These are phyloP conservation scores for Ophion costatus DNA, from an alignment of 2,888 invertebrate species.

Conservation along the genomic window DNA sequence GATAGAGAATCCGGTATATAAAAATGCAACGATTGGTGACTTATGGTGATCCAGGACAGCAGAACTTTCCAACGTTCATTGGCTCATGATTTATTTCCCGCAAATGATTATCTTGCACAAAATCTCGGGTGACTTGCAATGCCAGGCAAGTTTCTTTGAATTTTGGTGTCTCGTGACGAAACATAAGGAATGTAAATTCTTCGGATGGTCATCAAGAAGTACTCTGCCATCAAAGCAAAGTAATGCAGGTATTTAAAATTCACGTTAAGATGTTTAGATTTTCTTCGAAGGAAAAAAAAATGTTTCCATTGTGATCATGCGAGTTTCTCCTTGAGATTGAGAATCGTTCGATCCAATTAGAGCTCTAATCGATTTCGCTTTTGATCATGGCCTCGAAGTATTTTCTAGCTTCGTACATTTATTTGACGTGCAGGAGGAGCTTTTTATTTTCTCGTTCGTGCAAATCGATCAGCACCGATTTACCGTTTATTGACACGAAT, in stretches of 20 bases:
- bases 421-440: not conserved
- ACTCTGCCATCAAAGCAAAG: not conserved
- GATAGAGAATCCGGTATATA: not conserved
- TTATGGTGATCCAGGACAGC: no score
- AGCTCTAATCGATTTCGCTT: not conserved
- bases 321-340: not conserved
- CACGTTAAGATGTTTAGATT: not conserved
- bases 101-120: no score
- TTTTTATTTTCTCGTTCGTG: slow-evolving; percentile 30
- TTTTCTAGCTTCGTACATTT: not conserved
- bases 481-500: slow-evolving; percentile 1
- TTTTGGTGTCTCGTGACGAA: not conserved
- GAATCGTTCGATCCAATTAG: not conserved
- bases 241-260: slow-evolving; percentile 6
- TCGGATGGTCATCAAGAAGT: not conserved
- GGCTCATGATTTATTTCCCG: no score
- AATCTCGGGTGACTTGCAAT: no score
- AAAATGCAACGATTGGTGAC: not conserved
- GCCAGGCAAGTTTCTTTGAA: no score
- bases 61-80: no score
- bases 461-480: slow-evolving; percentile 40
- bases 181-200: not conserved
- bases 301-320: not conserved
- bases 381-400: not conserved
- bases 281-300: not conserved